Conservation (phyloP, 2,888 invertebrate species). For the Tillus elongatus region DNA sequence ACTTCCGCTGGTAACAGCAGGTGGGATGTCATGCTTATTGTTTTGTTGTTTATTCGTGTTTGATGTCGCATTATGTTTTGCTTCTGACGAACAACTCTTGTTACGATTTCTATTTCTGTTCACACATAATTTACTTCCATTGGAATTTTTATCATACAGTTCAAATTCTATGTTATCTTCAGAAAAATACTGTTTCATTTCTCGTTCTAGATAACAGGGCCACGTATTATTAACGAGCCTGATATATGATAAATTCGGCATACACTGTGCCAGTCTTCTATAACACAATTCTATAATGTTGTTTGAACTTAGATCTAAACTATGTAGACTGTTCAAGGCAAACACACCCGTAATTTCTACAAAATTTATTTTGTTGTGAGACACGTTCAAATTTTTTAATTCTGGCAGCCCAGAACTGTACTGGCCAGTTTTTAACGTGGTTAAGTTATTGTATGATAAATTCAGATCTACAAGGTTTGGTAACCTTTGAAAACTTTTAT, state of each 20-base stretch:
- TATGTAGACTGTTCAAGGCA: slow-evolving; percentile 32
- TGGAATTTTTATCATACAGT: slow-evolving; percentile 22
- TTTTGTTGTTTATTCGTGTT: too few relatives aligned
- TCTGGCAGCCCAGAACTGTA: slow-evolving; percentile 34
- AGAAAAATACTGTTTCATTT: slow-evolving; percentile 32
- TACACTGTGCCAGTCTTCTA: slow-evolving; percentile 28
- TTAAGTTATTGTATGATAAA: slow-evolving; percentile 31
- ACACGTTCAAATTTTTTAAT: slow-evolving; percentile 32
- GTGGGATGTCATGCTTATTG: too few relatives aligned
- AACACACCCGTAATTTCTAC: slow-evolving; percentile 33
- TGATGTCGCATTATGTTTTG: too few relatives aligned
- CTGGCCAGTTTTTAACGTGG: slow-evolving; percentile 29
- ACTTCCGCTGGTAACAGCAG: too few relatives aligned
- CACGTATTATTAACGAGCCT: slow-evolving; percentile 31
- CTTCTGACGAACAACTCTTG: too few relatives aligned
- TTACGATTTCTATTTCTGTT: too few relatives aligned
- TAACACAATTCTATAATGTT: slow-evolving; percentile 34
- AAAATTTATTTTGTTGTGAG: slow-evolving; percentile 29
- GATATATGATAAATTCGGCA: slow-evolving; percentile 33
- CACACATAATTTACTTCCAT: neutral
- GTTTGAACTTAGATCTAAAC: slow-evolving; percentile 35
- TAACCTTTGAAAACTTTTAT: slow-evolving; percentile 27
- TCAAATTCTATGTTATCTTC: slow-evolving; percentile 33
- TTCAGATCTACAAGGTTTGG: slow-evolving; percentile 28
- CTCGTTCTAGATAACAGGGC: slow-evolving; percentile 33